Evolutionary conservation across 2,888 invertebrate genomes (phyloP).

Genomic region (Galeopsomyia nigrocyanea): DNA sequence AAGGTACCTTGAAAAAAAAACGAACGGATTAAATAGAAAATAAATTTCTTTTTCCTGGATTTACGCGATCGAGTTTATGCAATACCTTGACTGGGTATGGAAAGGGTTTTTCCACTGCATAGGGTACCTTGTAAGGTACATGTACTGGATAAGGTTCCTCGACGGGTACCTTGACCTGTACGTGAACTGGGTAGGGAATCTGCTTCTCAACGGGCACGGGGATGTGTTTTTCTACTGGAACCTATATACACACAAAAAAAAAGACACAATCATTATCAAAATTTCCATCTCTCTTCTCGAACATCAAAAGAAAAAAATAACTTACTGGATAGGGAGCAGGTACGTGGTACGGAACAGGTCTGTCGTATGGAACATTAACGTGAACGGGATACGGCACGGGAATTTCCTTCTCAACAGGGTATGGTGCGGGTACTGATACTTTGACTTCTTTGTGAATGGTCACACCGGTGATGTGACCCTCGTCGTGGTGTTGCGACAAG

Average conservation of each 20-base stretch:
- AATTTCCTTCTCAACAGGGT: constrained; percentile 60
- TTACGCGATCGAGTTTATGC: no score
- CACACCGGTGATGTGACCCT: constrained; percentile 60
- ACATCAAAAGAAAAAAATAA: no score
- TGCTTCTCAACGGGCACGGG: constrained; percentile 59
- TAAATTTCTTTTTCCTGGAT: no score
- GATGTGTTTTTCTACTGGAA: constrained; percentile 59
- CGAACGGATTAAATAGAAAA: no score
- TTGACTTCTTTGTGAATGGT: constrained; percentile 62
- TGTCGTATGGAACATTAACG: constrained; percentile 61
- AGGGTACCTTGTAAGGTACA: constrained; percentile 59
- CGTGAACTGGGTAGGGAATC: constrained; percentile 56
- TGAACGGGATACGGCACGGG: constrained; percentile 61
- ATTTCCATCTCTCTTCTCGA: no score
- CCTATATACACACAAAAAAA: constrained; percentile 23
- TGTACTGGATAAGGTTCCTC: constrained; percentile 58
- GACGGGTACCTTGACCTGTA: constrained; percentile 59
- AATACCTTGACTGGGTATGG: constrained; percentile 57
- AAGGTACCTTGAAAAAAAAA: constrained; percentile 36
- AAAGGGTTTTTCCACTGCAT: constrained; percentile 53
- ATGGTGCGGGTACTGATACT: constrained; percentile 62
- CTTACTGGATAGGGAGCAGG: constrained; percentile 57
- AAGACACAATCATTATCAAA: no score
- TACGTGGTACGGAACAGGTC: constrained; percentile 57
- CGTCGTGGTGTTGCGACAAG: constrained; percentile 48